phyloP scores from a whole-genome alignment of 2,797 vertebrate species.

The Propithecus perrieri region DNA sequence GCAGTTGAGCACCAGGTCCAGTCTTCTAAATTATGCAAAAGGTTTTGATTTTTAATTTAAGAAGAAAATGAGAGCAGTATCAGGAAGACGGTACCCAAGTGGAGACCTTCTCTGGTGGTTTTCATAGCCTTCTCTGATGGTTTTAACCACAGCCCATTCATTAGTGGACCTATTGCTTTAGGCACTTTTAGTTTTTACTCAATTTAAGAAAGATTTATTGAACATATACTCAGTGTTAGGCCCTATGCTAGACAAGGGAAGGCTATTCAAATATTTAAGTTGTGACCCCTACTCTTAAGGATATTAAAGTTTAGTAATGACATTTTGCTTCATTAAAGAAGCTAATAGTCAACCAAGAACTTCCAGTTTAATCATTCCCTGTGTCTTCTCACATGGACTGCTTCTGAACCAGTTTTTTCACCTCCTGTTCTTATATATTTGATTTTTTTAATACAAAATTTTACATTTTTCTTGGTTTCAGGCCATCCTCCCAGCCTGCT shows the following conservation, averaged over 20 bases:
- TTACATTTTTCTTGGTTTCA: slow-evolving; percentile 31
- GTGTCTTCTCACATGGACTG: neutral
- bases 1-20: neutral
- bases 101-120: neutral
- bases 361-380: neutral
- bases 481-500: neutral
- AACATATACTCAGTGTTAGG: neutral
- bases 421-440: neutral
- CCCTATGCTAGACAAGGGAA: neutral
- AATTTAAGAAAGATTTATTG: neutral
- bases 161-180: neutral
- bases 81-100: neutral
- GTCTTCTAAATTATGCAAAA: neutral
- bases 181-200: neutral
- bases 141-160: neutral
- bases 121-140: neutral
- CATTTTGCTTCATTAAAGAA: slow-evolving; percentile 1
- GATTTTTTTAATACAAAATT: slow-evolving; percentile 1
- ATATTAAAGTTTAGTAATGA: neutral
- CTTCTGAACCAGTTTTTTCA: slow-evolving; percentile 10
- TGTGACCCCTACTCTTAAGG: neutral
- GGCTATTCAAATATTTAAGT: neutral
- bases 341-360: neutral
- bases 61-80: neutral
- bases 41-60: neutral